phyloP scores from a whole-genome alignment of 2,113 vertebrate species.

The Ia io region DNA sequence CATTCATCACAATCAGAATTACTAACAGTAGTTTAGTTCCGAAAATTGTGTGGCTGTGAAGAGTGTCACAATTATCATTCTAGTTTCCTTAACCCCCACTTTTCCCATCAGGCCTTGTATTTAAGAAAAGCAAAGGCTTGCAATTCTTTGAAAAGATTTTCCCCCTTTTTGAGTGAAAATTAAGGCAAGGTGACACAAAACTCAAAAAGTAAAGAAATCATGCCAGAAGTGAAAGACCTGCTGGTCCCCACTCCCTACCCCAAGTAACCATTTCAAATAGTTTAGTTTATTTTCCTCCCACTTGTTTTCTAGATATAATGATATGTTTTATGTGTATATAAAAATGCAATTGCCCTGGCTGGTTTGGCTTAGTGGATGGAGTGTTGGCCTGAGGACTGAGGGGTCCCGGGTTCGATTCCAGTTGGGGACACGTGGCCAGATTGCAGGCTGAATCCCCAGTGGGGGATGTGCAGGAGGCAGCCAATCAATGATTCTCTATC shows the following conservation, averaged over 20 bases:
- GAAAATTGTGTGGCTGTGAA: background rate
- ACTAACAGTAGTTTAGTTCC: background rate
- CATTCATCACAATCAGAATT: background rate
- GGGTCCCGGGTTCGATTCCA: too few species aligned
- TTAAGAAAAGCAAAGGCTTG: background rate
- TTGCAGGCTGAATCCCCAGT: too few species aligned
- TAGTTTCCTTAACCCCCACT: background rate
- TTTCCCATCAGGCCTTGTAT: background rate
- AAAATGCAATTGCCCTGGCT: background rate
- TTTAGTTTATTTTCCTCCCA: background rate
- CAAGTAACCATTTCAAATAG: background rate
- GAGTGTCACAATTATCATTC: background rate
- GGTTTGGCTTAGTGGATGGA: too few species aligned
- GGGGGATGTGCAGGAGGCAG: too few species aligned
- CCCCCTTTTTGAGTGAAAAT: background rate
- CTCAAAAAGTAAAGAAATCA: background rate
- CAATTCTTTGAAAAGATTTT: background rate
- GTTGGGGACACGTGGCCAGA: too few species aligned
- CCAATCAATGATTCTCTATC: too few species aligned
- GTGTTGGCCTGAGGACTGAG: too few species aligned
- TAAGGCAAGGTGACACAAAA: background rate
- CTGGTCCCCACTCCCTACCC: too few species aligned
- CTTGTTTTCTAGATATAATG: background rate
- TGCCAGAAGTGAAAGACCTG: background rate
- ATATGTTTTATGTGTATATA: background rate